phyloP scores from a whole-genome alignment of 2,888 invertebrate species.

The Melinaea menophilus region DNA sequence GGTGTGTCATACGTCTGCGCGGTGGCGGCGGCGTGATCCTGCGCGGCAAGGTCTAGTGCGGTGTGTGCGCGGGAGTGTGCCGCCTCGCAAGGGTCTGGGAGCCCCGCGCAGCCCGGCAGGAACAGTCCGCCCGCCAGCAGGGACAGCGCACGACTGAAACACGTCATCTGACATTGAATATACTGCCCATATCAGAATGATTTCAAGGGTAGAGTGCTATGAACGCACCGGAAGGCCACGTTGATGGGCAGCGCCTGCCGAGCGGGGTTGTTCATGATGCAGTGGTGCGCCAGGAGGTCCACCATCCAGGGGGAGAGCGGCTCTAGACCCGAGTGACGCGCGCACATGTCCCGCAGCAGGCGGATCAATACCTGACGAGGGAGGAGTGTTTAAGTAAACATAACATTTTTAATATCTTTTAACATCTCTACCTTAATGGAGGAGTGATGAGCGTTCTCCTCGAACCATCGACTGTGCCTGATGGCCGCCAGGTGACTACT shows the following conservation, averaged over 20 bases:
- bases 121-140: slow-evolving; percentile 95
- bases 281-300: slow-evolving; percentile 96
- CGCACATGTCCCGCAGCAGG: slow-evolving; percentile 93
- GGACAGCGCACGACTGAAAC: slow-evolving; percentile 86
- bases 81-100: slow-evolving; percentile 96
- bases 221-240: slow-evolving; percentile 85
- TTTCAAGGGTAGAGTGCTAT: not conserved
- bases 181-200: no score
- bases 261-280: slow-evolving; percentile 97
- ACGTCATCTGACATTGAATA: not conserved
- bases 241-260: slow-evolving; percentile 95
- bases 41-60: slow-evolving; percentile 92
- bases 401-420: no score
- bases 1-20: slow-evolving; percentile 84
- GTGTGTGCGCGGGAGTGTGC: slow-evolving; percentile 94
- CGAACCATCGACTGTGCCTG: slow-evolving; percentile 98
- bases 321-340: slow-evolving; percentile 92
- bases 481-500: slow-evolving; percentile 95
- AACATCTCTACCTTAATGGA: slow-evolving; percentile 85
- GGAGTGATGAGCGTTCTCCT: slow-evolving; percentile 98
- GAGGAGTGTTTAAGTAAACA: not conserved
- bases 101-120: slow-evolving; percentile 94
- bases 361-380: slow-evolving; percentile 86
- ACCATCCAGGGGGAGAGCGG: slow-evolving; percentile 98
- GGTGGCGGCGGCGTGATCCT: slow-evolving; percentile 95